Base-by-base conservation (phyloP, 2,113 vertebrate species). In the Neotoma lepida region DNA sequence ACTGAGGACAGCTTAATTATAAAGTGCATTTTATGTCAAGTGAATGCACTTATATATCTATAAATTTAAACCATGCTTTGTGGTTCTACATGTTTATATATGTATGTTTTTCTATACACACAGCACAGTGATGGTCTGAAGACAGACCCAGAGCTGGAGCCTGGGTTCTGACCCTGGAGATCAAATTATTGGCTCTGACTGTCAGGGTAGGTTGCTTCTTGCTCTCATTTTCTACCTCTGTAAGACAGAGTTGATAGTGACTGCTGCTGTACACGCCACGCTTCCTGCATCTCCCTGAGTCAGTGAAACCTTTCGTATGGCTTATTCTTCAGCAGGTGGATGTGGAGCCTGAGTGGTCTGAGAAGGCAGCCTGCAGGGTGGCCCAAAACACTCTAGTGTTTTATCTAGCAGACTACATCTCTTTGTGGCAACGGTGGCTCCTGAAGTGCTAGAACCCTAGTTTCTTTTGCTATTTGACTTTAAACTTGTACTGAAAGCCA, bases 311-410 rank as follows among this genome's bases (percentile, higher is more conserved):
- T 17, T 3, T 2, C 1, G 0, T 10, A 3, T 7, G 3, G 6
- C 66, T 68, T 6, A 0, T 17, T 24, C 26, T n/a, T 30, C 10
- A 10, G 63, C 3, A 41, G 22, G 51, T 49, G 12, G 22, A 26
- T 10, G 26, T 70, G 49, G 46, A 63, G 58, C 14, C 39, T 35
- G n/a, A 35, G n/a, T 4, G 2, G 10, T 2, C 33, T 0, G 1
- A 4, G 0, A 0, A 9, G 82, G 4, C 0, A 46, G 24, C 39
- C 13, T 17, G 20, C 33, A 14, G 1, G 41, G 20, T 0, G 18
- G 6, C 2, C 44, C 0, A 1, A 4, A n/a, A 24, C 35, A 0
- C 4, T 2, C 46, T 1, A 0, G 17, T 26, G 12, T 22, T 9
- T 4, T 4, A 20, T 9, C 58, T 2, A 9, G 14, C 12, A 15